phyloP scores from a whole-genome alignment of 1,140 invertebrate species.

The Penaeus japonicus region DNA sequence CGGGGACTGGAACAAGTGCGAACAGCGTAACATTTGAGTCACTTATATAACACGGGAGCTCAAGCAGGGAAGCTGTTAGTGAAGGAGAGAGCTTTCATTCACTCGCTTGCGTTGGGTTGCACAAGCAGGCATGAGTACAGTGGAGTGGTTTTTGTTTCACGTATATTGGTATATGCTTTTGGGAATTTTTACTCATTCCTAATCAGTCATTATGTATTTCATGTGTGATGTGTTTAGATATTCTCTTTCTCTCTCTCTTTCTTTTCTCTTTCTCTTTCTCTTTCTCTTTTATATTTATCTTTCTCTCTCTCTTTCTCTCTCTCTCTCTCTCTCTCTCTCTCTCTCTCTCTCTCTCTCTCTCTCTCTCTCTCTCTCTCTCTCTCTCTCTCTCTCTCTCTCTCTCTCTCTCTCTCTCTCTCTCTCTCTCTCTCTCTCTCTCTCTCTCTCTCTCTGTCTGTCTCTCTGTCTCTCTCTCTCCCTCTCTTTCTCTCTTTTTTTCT shows the following conservation, averaged over 20 bases:
- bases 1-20: no score
- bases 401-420: neutral
- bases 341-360: neutral
- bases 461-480: neutral
- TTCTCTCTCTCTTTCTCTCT: neutral
- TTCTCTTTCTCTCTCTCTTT: constrained; percentile 6
- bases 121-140: no score
- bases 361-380: neutral
- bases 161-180: no score
- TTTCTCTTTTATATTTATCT: neutral
- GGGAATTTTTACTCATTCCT: no score
- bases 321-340: neutral
- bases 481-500: neutral
- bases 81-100: no score
- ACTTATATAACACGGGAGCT: no score
- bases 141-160: no score
- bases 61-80: no score
- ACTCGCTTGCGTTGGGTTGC: no score
- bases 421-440: neutral
- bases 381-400: neutral
- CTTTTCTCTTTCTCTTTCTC: neutral
- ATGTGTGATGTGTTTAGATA: no score
- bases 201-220: no score
- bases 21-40: no score
- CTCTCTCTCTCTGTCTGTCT: neutral